These are phyloP conservation scores for Teleopsis dalmanni DNA, from an alignment of 1,140 invertebrate genomes.

Conservation along the genomic window DNA sequence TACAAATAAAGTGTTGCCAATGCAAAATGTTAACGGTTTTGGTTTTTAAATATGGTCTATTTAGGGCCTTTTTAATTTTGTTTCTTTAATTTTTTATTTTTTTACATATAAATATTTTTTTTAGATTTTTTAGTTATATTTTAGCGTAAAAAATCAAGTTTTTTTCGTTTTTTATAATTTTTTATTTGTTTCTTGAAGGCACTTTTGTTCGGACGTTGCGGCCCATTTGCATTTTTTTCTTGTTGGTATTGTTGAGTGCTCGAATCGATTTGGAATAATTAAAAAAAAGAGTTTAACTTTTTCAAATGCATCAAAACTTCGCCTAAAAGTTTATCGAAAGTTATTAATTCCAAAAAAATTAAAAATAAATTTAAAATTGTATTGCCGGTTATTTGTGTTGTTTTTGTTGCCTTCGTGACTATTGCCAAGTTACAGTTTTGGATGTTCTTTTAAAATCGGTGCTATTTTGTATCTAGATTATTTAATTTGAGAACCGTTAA, in stretches of 20 bases:
- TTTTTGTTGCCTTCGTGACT: constrained; percentile 40
- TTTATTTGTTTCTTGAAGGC: constrained; percentile 68
- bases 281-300: constrained; percentile 18
- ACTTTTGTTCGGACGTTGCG: constrained; percentile 83
- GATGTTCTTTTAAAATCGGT: constrained; percentile 10
- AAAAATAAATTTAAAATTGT: constrained; percentile 11
- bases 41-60: constrained; percentile 53
- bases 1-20: not conserved
- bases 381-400: constrained; percentile 22
- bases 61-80: constrained; percentile 59
- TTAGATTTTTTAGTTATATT: constrained; percentile 45
- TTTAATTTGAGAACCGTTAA: constrained; percentile 29
- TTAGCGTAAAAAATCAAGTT: constrained; percentile 64
- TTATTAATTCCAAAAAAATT: constrained; percentile 7
- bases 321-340: constrained; percentile 40
- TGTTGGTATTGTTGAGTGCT: constrained; percentile 1
- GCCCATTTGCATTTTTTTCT: constrained; percentile 59
- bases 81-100: constrained; percentile 49
- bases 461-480: too few relatives aligned
- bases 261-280: not conserved
- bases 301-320: constrained; percentile 45
- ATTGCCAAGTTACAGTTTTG: constrained; percentile 31
- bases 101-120: constrained; percentile 50
- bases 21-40: constrained; percentile 18
- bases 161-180: constrained; percentile 48